Conservation (phyloP, 2,113 vertebrate species). For the Mesitornis unicolor region DNA sequence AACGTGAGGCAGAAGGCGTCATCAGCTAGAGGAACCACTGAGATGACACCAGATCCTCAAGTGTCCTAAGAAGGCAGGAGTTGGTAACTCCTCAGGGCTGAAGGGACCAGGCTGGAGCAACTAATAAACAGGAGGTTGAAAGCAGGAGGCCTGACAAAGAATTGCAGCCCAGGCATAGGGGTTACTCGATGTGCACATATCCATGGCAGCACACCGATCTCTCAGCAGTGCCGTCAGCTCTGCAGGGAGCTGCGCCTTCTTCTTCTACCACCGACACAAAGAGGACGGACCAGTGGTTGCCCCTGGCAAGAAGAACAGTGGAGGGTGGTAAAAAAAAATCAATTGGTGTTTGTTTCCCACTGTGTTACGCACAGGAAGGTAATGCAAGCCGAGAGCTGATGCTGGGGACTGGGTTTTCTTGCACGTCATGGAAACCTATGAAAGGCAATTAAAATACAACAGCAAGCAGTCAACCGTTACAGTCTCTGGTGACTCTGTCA, state of each 20-base stretch:
- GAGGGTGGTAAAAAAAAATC: constrained; percentile 4
- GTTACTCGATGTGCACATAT: neutral
- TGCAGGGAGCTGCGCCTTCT: neutral
- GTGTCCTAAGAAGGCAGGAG: neutral
- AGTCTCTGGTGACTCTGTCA: neutral
- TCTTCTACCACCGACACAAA: neutral
- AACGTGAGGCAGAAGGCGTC: neutral
- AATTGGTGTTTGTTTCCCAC: constrained; percentile 37
- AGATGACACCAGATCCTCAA: neutral
- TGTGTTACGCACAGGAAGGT: constrained; percentile 46
- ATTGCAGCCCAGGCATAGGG: neutral
- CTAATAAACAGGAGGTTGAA: neutral
- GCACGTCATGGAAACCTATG: neutral
- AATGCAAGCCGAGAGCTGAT: neutral
- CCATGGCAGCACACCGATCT: neutral
- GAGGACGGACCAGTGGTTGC: neutral
- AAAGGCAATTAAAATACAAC: constrained; percentile 62
- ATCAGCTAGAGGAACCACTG: neutral
- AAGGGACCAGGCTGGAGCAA: neutral
- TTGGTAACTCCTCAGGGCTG: neutral
- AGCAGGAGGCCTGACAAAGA: neutral
- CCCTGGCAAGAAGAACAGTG: constrained; percentile 13
- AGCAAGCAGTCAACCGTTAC: neutral
- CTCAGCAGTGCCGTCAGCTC: neutral
- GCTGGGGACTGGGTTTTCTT: neutral